phyloP scores from a whole-genome alignment of 2,113 vertebrate species.

The Misgurnus anguillicaudatus region DNA sequence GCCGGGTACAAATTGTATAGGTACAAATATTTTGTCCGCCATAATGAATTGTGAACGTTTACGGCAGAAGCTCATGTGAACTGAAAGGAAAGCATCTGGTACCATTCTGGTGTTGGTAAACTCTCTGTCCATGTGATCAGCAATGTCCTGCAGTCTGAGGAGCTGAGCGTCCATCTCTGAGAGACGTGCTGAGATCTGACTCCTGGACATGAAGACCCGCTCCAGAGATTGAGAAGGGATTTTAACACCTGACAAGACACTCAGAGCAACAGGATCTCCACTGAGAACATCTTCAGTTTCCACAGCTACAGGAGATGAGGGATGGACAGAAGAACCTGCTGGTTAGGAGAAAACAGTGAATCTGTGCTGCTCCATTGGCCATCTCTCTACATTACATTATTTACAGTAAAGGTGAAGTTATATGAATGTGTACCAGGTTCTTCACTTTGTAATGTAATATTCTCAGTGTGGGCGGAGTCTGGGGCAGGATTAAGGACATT shows the following conservation, averaged over 20 bases:
- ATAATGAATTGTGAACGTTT: too few relatives aligned
- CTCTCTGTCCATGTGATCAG: slow-evolving; percentile 82
- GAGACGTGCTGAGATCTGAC: slow-evolving; percentile 74
- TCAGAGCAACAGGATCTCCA: slow-evolving; percentile 55
- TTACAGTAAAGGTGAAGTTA: background rate
- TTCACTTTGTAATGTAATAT: background rate
- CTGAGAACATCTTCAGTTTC: slow-evolving; percentile 26
- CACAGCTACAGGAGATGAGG: slow-evolving; percentile 21
- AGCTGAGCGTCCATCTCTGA: slow-evolving; percentile 80
- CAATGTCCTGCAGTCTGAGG: slow-evolving; percentile 77
- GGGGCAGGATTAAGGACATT: slow-evolving; percentile 62
- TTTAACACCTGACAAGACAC: slow-evolving; percentile 24
- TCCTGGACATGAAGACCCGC: slow-evolving; percentile 18
- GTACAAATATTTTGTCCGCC: too few relatives aligned
- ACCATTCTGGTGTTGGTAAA: slow-evolving; percentile 76
- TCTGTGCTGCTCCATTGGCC: background rate
- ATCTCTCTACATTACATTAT: too few relatives aligned
- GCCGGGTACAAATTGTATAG: too few relatives aligned
- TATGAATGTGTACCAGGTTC: slow-evolving; percentile 53
- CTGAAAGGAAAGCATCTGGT: slow-evolving; percentile 54
- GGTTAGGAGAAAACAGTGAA: background rate
- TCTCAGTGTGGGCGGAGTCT: background rate
- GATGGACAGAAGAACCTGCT: slow-evolving; percentile 41
- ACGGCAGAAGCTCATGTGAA: too few relatives aligned
- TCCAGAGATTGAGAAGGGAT: slow-evolving; percentile 37